Percentiles rank a stretch among this genome's conserved stretches.
Evolutionary conservation across 2,797 vertebrate species (phyloP).

Genomic region (Merluccius polli): DNA sequence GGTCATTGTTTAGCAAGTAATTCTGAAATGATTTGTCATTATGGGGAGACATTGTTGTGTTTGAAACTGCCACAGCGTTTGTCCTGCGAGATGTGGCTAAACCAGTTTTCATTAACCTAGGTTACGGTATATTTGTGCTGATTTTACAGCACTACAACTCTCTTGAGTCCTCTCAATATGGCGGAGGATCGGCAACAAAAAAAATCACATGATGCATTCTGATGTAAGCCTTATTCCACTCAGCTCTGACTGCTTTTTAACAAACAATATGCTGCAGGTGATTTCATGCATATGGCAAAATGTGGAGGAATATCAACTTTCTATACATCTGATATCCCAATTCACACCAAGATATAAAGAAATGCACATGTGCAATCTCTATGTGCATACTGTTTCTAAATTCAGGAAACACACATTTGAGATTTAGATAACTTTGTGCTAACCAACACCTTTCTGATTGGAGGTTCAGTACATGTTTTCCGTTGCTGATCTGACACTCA

Average conservation of each 20-base stretch:
- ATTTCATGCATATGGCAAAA: not conserved
- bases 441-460: not conserved
- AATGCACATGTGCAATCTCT: not conserved
- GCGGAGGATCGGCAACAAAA: too few species aligned
- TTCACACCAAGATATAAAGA: not conserved
- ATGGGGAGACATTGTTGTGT: too few species aligned
- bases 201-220: too few species aligned
- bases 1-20: too few species aligned
- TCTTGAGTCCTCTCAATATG: too few species aligned
- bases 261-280: not conserved
- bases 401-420: not conserved
- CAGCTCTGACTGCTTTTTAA: not conserved
- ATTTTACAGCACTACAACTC: too few species aligned
- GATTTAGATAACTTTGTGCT: not conserved
- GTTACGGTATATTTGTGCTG: too few species aligned
- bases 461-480: not conserved
- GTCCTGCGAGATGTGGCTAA: too few species aligned
- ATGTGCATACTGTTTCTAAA: not conserved
- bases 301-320: not conserved
- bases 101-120: too few species aligned
- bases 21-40: too few species aligned
- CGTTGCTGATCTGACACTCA: slow-evolving; percentile 2
- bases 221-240: not conserved
- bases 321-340: not conserved
- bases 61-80: too few species aligned